phyloP scores from a whole-genome alignment of 2,113 vertebrate species.

The Hippocampus zosterae region DNA sequence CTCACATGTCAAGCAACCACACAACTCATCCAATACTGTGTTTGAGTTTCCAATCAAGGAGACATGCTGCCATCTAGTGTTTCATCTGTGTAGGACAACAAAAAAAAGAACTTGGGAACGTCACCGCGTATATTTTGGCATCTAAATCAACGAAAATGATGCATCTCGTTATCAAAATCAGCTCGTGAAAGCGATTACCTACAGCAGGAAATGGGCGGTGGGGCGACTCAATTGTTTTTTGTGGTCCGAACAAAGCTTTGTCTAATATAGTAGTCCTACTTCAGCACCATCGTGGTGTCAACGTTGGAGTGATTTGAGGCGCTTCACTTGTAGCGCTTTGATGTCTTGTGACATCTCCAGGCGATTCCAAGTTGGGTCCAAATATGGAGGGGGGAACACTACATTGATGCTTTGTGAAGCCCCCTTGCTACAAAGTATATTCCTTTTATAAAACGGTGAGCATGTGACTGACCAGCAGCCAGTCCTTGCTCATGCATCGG shows the following conservation, averaged over 20 bases:
- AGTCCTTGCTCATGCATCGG: constrained; percentile 71
- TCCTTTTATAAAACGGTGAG: neutral
- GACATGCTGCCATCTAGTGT: constrained; percentile 38
- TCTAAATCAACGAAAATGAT: neutral
- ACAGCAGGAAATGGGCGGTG: neutral
- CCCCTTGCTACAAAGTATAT: neutral
- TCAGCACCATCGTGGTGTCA: too few relatives aligned
- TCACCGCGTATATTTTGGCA: neutral
- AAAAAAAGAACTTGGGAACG: neutral
- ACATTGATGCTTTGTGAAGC: neutral
- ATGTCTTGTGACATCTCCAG: too few relatives aligned
- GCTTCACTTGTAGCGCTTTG: too few relatives aligned
- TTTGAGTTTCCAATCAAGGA: neutral
- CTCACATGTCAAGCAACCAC: neutral
- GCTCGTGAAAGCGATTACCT: neutral
- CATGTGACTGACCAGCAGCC: constrained; percentile 37
- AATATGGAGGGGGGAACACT: too few relatives aligned
- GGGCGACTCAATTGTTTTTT: too few relatives aligned
- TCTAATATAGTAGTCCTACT: too few relatives aligned
- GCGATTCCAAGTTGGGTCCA: too few relatives aligned
- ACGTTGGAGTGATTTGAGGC: too few relatives aligned
- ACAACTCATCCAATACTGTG: neutral
- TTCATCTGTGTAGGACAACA: neutral
- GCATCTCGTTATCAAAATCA: neutral
- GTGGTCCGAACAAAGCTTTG: too few relatives aligned